Evolutionary conservation across 2,888 invertebrate genomes (phyloP).

Genomic region (Blomia tropicalis): DNA sequence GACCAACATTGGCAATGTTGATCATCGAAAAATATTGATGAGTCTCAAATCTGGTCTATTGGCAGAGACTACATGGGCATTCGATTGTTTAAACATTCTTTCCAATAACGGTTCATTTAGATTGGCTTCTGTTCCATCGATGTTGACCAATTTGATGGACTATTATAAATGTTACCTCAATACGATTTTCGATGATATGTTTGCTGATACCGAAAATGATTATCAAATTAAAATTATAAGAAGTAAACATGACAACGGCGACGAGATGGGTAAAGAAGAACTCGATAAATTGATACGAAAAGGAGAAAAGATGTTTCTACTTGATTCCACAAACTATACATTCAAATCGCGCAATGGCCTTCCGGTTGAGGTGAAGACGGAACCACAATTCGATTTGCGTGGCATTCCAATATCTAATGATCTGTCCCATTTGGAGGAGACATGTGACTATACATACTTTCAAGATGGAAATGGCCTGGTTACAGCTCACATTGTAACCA

Average conservation of each 20-base stretch:
- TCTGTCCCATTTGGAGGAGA: not conserved
- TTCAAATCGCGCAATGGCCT: constrained; percentile 8
- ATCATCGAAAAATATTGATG: constrained; percentile 6
- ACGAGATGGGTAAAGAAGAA: not conserved
- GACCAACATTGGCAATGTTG: not conserved
- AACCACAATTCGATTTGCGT: not conserved
- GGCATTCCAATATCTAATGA: not conserved
- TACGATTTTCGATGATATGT: constrained; percentile 7
- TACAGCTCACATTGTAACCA: not conserved
- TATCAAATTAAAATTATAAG: constrained; percentile 1
- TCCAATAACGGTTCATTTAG: not conserved
- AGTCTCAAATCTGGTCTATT: constrained; percentile 8
- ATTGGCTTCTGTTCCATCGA: not conserved
- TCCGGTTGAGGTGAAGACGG: not conserved
- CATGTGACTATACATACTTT: not conserved
- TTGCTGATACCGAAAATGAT: constrained; percentile 6
- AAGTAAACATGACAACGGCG: not conserved
- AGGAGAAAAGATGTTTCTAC: not conserved
- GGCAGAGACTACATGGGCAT: constrained; percentile 13
- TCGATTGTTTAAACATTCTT: not conserved
- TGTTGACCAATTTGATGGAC: not conserved
- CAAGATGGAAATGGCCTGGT: not conserved
- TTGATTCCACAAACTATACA: constrained; percentile 16
- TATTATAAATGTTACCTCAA: constrained; percentile 10
- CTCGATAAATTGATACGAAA: not conserved